Base-by-base conservation (phyloP, 2,113 vertebrate genomes). In the Geococcyx californianus region DNA sequence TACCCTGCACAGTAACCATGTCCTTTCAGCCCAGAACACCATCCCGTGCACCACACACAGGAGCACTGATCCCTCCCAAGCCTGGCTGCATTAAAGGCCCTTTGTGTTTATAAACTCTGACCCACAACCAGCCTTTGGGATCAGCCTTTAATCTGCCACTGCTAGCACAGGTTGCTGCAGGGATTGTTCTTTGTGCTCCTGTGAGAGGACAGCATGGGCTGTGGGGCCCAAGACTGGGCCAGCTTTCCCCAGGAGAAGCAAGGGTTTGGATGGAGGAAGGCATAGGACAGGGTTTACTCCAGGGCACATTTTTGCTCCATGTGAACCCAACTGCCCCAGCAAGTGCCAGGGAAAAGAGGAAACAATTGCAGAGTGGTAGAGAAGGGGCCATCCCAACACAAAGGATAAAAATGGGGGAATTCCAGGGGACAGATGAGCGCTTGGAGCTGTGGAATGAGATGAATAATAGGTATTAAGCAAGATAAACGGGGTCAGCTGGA, bases 71-170 rank as follows among this genome's bases (percentile, higher is more conserved):
- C 63, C 26, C 21, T 56, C 56, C 36, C 44, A 28, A 90, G 21
- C 33, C 56, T 0, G 1, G 10, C 44, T 83, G 45, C 34, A n/a
- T 54, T 93, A 85, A 94, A 93, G 52, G 16, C 81, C 75, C 40
- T 93, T 90, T 94, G 64, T 95, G 76, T 92, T 94, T 81, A 21
- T 66, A 75, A 95, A 93, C 24, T 81, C 55, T 63, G 83, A 88
- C 77, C 80, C 78, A 36, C 19, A 14, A 38, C 52, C 81, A 86
- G 49, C 34, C 60, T 84, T 83, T 34, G 52, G 78, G 93, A 95
- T 96, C 90, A 93, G 85, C 52, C 76, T 93, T 93, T 95, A 96
- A 95, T 91, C 88, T 55, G 38, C 52, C 66, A 56, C 70, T 26
- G 25, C 79, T 18, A 66, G 66, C 31, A 34, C 84, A 67, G 70